phyloP scores from a whole-genome alignment of 2,797 vertebrate species.

The Nyctalus aviator region DNA sequence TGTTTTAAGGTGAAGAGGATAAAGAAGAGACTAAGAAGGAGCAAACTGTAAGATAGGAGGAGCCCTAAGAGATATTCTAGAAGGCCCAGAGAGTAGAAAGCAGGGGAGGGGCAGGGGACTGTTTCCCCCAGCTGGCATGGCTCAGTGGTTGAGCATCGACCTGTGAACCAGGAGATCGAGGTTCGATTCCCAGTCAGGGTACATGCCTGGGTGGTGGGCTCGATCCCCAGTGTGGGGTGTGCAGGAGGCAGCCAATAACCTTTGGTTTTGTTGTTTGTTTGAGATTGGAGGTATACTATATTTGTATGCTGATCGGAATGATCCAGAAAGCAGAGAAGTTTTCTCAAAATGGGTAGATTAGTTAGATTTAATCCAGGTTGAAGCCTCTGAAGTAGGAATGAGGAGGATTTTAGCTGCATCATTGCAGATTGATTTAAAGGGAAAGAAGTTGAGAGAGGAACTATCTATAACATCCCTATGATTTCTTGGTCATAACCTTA shows the following conservation, averaged over 20 bases:
- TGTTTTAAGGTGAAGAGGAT: not conserved
- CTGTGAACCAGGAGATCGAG: too few relatives aligned
- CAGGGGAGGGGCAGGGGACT: accelerated
- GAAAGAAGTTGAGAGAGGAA: not conserved
- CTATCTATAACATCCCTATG: not conserved
- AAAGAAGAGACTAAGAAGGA: not conserved
- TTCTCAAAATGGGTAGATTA: not conserved
- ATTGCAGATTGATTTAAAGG: constrained; percentile 4
- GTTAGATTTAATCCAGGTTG: not conserved
- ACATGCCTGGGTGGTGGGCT: too few relatives aligned
- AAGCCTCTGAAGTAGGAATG: not conserved
- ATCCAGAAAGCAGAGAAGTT: not conserved
- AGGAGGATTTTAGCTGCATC: not conserved
- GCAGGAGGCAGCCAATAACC: not conserved
- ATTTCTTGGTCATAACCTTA: constrained; percentile 12
- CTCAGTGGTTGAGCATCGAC: too few relatives aligned
- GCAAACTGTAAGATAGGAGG: not conserved
- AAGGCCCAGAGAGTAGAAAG: not conserved
- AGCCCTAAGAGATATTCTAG: not conserved
- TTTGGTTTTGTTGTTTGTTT: not conserved
- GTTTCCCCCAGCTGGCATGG: too few relatives aligned
- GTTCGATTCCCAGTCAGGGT: too few relatives aligned
- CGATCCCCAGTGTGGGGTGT: too few relatives aligned
- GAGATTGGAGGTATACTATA: not conserved
- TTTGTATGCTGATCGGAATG: not conserved